Evolutionary conservation across 2,113 vertebrate species (phyloP).

Genomic region (Lasiurus cinereus): DNA sequence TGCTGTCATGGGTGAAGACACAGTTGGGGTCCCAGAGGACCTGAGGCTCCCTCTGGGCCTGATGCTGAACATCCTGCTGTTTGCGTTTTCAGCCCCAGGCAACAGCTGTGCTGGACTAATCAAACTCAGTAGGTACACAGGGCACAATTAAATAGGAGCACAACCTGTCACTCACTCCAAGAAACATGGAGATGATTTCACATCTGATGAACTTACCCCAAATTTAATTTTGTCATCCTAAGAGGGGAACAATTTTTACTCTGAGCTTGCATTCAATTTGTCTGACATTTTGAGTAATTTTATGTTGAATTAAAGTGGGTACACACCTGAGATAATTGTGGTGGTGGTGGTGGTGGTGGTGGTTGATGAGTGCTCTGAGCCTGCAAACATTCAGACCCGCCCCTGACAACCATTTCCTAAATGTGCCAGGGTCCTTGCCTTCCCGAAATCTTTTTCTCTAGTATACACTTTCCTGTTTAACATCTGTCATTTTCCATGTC

Average conservation of each 20-base stretch:
- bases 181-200: conserved; percentile 24
- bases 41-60: background rate
- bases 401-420: background rate
- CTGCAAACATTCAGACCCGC: background rate
- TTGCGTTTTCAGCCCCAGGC: background rate
- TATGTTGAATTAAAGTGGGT: background rate
- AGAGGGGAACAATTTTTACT: background rate
- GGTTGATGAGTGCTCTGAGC: background rate
- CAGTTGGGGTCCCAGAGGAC: too few species aligned
- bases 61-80: background rate
- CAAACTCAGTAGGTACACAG: background rate
- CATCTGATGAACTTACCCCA: background rate
- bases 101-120: background rate
- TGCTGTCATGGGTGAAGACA: background rate
- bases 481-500: background rate
- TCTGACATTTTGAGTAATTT: background rate
- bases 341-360: background rate
- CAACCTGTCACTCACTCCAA: background rate
- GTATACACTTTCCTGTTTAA: background rate
- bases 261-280: background rate
- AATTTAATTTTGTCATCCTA: background rate
- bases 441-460: background rate
- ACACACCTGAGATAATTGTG: background rate
- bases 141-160: background rate
- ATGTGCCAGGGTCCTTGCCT: background rate